Conservation (phyloP, 2,888 invertebrate genomes). For the Suillia variegata region DNA sequence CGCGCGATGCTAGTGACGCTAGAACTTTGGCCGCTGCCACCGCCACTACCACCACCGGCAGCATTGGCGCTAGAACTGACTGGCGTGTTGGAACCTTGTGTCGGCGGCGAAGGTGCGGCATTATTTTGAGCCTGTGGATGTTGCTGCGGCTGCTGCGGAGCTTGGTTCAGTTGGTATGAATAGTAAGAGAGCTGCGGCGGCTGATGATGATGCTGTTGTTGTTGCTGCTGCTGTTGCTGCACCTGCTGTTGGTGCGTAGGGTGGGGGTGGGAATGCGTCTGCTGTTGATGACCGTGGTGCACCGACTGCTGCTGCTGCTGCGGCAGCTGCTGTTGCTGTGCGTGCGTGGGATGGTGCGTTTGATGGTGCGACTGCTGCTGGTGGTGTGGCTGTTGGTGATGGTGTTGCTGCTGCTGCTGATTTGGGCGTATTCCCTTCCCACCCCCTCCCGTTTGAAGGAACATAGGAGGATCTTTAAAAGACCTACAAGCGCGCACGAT, state of each 20-base stretch:
- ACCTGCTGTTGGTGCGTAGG: conserved; percentile 33
- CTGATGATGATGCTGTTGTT: conserved; percentile 15
- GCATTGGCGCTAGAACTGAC: not conserved
- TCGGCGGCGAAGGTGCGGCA: conserved; percentile 29
- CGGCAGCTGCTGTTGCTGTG: conserved; percentile 30
- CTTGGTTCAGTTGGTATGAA: conserved; percentile 29
- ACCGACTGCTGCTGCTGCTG: conserved; percentile 29
- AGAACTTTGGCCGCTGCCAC: conserved; percentile 9
- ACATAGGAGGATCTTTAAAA: conserved; percentile 57
- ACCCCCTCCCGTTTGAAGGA: conserved; percentile 57
- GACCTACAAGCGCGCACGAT: conserved; percentile 36
- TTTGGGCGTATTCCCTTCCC: conserved; percentile 55
- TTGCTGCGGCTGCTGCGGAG: conserved; percentile 18
- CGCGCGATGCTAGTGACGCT: conserved; percentile 20
- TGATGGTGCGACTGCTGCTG: conserved; percentile 44
- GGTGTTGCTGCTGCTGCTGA: conserved; percentile 48
- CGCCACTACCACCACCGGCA: conserved; percentile 10
- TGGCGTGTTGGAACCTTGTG: conserved; percentile 12
- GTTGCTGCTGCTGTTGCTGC: conserved; percentile 34
- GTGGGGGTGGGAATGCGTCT: conserved; percentile 29
- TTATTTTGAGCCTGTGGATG: conserved; percentile 24
- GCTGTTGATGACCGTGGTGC: conserved; percentile 32
- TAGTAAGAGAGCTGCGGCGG: conserved; percentile 17
- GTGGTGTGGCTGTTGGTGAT: conserved; percentile 35
- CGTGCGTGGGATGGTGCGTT: conserved; percentile 29